Conservation (phyloP, 1,140 invertebrate genomes). For the Muscidifurax raptorellus region DNA sequence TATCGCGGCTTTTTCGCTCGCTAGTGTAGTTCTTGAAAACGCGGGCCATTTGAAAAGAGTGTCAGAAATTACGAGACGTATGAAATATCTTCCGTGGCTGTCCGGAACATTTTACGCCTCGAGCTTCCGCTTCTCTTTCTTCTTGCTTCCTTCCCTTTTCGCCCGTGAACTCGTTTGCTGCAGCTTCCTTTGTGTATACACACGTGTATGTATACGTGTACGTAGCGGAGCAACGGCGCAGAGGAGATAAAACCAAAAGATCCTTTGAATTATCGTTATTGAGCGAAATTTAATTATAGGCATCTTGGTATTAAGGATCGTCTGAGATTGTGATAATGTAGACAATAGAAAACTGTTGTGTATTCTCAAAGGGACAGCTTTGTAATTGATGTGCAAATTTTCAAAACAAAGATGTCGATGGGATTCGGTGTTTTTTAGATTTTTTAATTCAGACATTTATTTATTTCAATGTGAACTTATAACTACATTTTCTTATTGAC, state of each 20-base stretch:
- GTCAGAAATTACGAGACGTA: constrained; percentile 48
- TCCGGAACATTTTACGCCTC: constrained; percentile 43
- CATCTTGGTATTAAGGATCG: background rate
- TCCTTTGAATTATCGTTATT: constrained; percentile 17
- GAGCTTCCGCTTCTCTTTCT: constrained; percentile 36
- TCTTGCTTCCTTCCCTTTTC: constrained; percentile 32
- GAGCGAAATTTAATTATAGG: constrained; percentile 6
- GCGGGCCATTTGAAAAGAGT: constrained; percentile 36
- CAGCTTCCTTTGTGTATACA: constrained; percentile 27
- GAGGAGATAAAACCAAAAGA: background rate
- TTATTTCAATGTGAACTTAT: too few species aligned
- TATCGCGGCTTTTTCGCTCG: background rate
- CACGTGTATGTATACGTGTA: background rate
- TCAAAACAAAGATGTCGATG: too few species aligned
- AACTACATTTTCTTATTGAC: too few species aligned
- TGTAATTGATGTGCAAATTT: too few species aligned
- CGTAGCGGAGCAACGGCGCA: background rate
- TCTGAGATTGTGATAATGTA: background rate
- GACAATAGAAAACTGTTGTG: too few species aligned
- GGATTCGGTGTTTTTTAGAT: too few species aligned
- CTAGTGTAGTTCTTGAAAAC: background rate
- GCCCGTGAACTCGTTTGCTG: constrained; percentile 27
- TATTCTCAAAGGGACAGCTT: too few species aligned
- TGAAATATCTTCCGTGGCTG: constrained; percentile 42
- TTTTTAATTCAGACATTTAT: too few species aligned